Evolutionary conservation across 2,113 vertebrate genomes (phyloP).

Genomic region (Sclerurus mexicanus): DNA sequence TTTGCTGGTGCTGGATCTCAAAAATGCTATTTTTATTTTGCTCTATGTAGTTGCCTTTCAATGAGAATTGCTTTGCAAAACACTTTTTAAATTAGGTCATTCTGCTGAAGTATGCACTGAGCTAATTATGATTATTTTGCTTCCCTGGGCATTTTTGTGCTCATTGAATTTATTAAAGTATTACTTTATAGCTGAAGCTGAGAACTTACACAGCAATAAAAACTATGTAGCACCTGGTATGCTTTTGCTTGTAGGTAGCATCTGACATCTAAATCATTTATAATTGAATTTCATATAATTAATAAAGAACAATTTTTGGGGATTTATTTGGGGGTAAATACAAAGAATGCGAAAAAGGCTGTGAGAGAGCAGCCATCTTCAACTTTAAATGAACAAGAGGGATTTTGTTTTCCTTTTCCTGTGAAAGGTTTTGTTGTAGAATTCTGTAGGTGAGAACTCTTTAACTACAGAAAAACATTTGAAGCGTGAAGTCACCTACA

Average conservation of each 20-base stretch:
- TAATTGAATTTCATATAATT: background rate
- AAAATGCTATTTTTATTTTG: background rate
- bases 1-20: background rate
- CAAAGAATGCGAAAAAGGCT: background rate
- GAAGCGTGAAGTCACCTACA: background rate
- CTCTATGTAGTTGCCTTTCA: background rate
- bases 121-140: slow-evolving; percentile 25
- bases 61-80: slow-evolving; percentile 10
- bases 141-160: slow-evolving; percentile 12
- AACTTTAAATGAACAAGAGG: background rate
- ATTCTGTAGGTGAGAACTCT: background rate
- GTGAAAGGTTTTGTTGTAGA: background rate
- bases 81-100: slow-evolving; percentile 8
- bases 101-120: background rate
- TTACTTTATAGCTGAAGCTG: background rate
- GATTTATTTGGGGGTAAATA: background rate
- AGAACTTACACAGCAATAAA: background rate
- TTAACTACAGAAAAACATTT: background rate
- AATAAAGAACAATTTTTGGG: background rate
- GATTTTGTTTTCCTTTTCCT: background rate
- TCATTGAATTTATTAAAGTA: background rate
- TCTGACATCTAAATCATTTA: background rate
- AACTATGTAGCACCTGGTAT: background rate
- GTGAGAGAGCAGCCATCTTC: background rate
- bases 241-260: background rate